A percentile compares a stretch with the other conserved stretches of the same genome.
Conservation (phyloP, 2,888 invertebrate species). For the Masnerella sp. region DNA sequence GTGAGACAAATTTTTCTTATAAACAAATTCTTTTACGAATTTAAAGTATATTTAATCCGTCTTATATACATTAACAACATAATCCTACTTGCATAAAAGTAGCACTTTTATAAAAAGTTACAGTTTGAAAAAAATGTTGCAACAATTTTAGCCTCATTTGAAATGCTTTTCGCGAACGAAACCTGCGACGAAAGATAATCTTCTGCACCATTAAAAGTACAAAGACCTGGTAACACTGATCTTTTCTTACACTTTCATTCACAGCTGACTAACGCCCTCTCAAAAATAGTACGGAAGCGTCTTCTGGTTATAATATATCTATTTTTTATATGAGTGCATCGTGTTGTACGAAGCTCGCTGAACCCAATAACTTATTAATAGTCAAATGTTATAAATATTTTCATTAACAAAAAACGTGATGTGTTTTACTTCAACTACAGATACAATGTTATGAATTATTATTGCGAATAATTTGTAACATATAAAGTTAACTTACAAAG, state of each 20-base stretch:
- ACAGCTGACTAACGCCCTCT: slow-evolving; percentile 27
- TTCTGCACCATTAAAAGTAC: slow-evolving; percentile 35
- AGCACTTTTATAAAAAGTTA: too few relatives aligned
- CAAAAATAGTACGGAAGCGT: slow-evolving; percentile 31
- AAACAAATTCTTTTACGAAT: too few relatives aligned
- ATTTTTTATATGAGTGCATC: slow-evolving; percentile 24
- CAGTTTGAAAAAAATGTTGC: too few relatives aligned
- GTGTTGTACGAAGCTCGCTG: slow-evolving; percentile 7
- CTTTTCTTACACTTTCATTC: slow-evolving; percentile 36
- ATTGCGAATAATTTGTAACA: too few relatives aligned
- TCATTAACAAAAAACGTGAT: slow-evolving; percentile 11
- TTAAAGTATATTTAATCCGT: too few relatives aligned
- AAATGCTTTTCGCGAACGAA: slow-evolving; percentile 8
- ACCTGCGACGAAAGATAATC: slow-evolving; percentile 14
- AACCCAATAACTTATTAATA: slow-evolving; percentile 35
- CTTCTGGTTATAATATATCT: slow-evolving; percentile 14
- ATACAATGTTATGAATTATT: too few relatives aligned
- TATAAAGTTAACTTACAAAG: too few relatives aligned
- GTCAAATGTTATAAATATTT: slow-evolving; percentile 8
- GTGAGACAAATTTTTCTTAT: too few relatives aligned
- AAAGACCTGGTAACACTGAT: slow-evolving; percentile 37
- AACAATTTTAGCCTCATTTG: slow-evolving; percentile 2
- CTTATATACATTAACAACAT: too few relatives aligned
- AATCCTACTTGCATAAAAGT: too few relatives aligned
- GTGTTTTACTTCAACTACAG: neutral